Evolutionary conservation across 2,797 vertebrate genomes (phyloP).

Genomic region (Chaetodon trifasciatus): DNA sequence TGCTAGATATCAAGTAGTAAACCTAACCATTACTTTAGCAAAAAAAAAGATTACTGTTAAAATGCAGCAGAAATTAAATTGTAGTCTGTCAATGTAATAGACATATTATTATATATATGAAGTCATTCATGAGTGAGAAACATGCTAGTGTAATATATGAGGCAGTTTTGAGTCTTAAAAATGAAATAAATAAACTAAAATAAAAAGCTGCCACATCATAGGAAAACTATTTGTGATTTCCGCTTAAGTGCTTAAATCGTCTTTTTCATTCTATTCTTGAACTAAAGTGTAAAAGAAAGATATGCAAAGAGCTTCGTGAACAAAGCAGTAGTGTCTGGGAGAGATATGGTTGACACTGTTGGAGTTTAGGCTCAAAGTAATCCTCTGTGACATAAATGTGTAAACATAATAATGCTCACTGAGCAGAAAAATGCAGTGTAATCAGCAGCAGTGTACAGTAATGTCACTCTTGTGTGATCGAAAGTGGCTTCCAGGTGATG

Average conservation of each 20-base stretch:
- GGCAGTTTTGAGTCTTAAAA: neutral
- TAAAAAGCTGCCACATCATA: neutral
- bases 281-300: conserved; percentile 38
- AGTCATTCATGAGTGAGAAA: neutral
- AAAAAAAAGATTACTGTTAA: conserved; percentile 2
- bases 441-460: conserved; percentile 57
- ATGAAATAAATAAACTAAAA: neutral
- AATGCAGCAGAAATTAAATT: neutral
- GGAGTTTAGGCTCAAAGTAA: conserved; percentile 74
- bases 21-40: neutral
- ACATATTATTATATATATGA: neutral
- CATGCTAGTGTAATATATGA: neutral
- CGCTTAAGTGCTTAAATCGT: conserved; percentile 31
- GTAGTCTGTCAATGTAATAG: conserved; percentile 4
- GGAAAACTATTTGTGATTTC: conserved; percentile 30
- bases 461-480: conserved; percentile 29
- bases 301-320: conserved; percentile 75
- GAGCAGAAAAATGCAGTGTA: conserved; percentile 60
- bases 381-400: conserved; percentile 72
- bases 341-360: conserved; percentile 66
- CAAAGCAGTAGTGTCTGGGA: conserved; percentile 66
- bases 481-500: conserved; percentile 47
- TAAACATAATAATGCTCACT: conserved; percentile 62
- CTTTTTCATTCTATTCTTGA: conserved; percentile 17
- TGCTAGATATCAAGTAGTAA: neutral